Conservation (phyloP, 2,797 vertebrate genomes). For the Chelidonichthys spinosus region DNA sequence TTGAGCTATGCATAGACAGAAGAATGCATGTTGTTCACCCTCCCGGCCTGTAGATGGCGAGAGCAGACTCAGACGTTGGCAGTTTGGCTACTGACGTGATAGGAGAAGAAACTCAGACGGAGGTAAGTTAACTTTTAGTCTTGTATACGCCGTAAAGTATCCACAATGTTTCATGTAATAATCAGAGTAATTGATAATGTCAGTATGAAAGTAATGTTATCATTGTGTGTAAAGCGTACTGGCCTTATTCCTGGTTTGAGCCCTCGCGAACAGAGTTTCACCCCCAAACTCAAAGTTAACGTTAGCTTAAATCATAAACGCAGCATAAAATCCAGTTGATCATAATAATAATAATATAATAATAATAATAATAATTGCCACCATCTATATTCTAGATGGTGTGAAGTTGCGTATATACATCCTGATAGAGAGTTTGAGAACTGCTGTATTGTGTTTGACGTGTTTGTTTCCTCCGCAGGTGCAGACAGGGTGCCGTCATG, state of each 20-base stretch:
- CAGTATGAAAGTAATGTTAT: not conserved
- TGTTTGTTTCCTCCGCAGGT: slow-evolving; percentile 29
- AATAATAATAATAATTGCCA: no score
- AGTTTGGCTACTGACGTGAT: no score
- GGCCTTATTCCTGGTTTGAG: not conserved
- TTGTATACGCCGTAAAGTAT: not conserved
- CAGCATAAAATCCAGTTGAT: not conserved
- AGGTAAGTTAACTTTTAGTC: not conserved
- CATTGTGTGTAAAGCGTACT: not conserved
- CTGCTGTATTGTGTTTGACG: not conserved
- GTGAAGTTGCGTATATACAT: not conserved
- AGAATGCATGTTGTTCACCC: no score
- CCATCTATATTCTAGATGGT: not conserved
- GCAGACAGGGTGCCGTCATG: not conserved
- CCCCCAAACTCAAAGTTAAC: not conserved
- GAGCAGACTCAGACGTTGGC: no score
- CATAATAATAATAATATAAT: no score
- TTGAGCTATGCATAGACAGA: no score
- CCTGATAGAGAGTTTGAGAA: not conserved
- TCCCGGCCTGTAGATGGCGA: no score
- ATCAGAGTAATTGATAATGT: no score
- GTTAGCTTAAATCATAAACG: not conserved
- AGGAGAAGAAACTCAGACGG: not conserved
- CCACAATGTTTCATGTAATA: not conserved
- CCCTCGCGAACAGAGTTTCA: not conserved